phyloP scores from a whole-genome alignment of 2,113 vertebrate species.

The Gallinago paraguaiae region DNA sequence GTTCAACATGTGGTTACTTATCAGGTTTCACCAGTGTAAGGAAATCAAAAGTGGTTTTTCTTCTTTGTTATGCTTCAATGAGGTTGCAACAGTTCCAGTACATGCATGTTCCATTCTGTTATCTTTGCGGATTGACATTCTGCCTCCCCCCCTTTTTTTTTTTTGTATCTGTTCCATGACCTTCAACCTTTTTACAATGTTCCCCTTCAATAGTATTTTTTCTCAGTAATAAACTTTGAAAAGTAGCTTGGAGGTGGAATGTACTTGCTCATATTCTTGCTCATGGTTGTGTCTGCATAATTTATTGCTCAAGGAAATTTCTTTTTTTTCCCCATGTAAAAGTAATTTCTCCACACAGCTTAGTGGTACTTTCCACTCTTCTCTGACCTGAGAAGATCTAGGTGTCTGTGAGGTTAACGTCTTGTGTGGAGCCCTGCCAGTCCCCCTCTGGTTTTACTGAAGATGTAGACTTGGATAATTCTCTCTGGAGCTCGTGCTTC shows the following conservation, averaged over 20 bases:
- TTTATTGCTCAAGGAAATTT: not conserved
- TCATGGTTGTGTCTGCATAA: not conserved
- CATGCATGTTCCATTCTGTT: constrained; percentile 40
- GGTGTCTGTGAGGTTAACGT: not conserved
- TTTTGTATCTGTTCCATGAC: not conserved
- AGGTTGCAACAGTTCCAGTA: constrained; percentile 41
- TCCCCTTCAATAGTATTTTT: not conserved
- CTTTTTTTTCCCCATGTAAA: not conserved
- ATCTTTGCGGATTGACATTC: constrained; percentile 21
- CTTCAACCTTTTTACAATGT: not conserved
- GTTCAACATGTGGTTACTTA: constrained; percentile 52
- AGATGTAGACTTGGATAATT: not conserved
- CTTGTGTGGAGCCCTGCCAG: not conserved
- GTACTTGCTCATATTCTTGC: not conserved
- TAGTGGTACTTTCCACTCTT: not conserved
- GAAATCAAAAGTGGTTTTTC: constrained; percentile 53
- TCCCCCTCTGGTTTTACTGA: accelerated
- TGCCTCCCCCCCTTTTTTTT: not conserved
- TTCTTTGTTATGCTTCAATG: constrained; percentile 26
- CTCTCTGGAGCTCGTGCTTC: not conserved
- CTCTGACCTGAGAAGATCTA: not conserved
- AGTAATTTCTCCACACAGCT: not conserved
- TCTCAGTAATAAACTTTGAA: not conserved
- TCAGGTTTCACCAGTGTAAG: constrained; percentile 14
- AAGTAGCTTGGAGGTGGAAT: not conserved